These are phyloP conservation scores for Rhopalosiphum nymphaeae DNA, from an alignment of 2,888 invertebrate species.

Conservation along the genomic window DNA sequence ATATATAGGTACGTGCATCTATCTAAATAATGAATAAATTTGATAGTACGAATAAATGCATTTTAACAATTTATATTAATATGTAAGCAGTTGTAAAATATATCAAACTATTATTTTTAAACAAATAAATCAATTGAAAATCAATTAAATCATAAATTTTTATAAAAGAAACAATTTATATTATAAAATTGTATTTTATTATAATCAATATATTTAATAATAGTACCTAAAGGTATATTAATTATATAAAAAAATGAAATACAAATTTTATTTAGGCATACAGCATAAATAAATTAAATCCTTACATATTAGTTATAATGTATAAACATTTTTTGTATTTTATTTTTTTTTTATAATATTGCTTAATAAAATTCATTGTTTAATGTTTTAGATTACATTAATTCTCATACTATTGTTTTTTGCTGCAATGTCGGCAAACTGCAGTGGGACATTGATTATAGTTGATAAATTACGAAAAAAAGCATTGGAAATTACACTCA, in stretches of 20 bases:
- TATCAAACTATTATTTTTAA: conserved; percentile 2
- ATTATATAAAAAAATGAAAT: not conserved
- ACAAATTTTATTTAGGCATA: not conserved
- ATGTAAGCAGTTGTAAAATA: not conserved
- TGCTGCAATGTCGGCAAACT: conserved; percentile 31
- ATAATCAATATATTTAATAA: not conserved
- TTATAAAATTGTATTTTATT: not conserved
- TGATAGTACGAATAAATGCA: not conserved
- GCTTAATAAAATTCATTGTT: not conserved
- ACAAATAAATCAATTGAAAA: not conserved
- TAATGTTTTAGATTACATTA: conserved; percentile 36
- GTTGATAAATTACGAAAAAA: conserved; percentile 54
- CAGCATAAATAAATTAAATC: not conserved
- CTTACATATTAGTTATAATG: not conserved
- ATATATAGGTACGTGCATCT: not conserved
- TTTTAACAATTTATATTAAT: not conserved
- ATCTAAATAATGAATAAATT: not conserved
- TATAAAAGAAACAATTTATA: not conserved
- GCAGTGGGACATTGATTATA: conserved; percentile 54
- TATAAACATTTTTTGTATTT: not conserved
- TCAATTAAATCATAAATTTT: not conserved
- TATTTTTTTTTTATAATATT: not conserved
- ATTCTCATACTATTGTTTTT: conserved; percentile 45
- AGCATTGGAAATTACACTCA: conserved; percentile 54
- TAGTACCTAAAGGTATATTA: not conserved